Base-by-base conservation (phyloP, 2,113 vertebrate genomes). In the Brachypteracias leptosomus region DNA sequence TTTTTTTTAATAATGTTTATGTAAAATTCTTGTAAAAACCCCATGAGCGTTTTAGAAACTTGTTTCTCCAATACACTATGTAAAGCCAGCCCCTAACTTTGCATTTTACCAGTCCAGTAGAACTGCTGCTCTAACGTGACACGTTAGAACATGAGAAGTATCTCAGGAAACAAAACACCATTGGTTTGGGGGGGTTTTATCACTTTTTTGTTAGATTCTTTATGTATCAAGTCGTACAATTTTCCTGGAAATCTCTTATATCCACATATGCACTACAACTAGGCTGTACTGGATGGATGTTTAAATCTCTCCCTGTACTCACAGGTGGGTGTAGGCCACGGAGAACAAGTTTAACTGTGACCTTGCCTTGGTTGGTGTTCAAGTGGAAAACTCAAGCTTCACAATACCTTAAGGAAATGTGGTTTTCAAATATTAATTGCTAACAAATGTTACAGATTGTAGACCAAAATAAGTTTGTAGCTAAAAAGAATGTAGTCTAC, bases 381-480 rank as follows among this genome's bases (percentile, higher is more conserved):
- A 71, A 57, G 35, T 42, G 68, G 73, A 75, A 85, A 91, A 90
- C 81, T 59, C 31, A 61, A 62, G 17, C 49, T 87, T 95, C 49
- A 17, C 2, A 0, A 24, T 59, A 74, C 31, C 46, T 36, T 75
- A 68, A 90, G 54, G n/a, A 75, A 96, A 88, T 7, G 16, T 21
- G 14, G 25, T 26, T 86, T 93, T 86, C 61, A 81, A 84, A 61
- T 57, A 35, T 49, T 36, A 59, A 40, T 90, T 89, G 26, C 67
- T 85, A 76, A 88, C 13, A 74, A 94, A 35, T 11, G 2, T 85
- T 68, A 49, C 76, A 61, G 81, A 29, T 72, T n/a, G 67, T 93
- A 97, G 89, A 94, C 91, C 83, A 94, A 94, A 94, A 62, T 40
- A 90, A 95, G 42, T 77, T 92, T 46, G 31, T 86, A 51, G 35